Base-by-base conservation (phyloP, 2,797 vertebrate species). In the Poecile montanus region DNA sequence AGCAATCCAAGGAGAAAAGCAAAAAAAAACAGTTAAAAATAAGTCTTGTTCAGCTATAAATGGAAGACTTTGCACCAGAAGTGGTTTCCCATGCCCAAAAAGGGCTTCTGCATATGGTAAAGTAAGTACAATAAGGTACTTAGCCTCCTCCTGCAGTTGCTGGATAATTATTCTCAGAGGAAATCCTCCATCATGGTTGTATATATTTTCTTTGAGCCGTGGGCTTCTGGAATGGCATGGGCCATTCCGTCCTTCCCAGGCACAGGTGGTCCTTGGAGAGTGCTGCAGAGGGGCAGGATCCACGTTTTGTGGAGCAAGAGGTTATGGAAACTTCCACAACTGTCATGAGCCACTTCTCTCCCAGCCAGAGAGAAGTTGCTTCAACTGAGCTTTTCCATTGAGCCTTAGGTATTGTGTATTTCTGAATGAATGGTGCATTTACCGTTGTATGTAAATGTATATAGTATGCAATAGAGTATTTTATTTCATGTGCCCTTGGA, bases 361-460 rank as follows among this genome's bases (percentile, higher is more conserved):
- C 51, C 40, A 12, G 0, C 68, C 48, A 19, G 83, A 92, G 93
- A 73, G 80, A 92, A 68, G 89, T 32, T 81, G 89, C 76, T 96
- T 93, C 71, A 94, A 57, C 73, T 61, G 89, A 95, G 91, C 89
- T 95, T 96, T 91, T 94, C 93, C 81, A 44, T 89, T 96, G 95
- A 97, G 96, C 97, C 96, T 96, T 97, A 97, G 97, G 91, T 96
- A 92, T 96, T 94, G 93, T 97, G 95, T 96, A 95, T 96, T 97
- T 97, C 91, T 85, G 92, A 96, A 95, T 93, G 96, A 97, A 95
- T 96, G 96, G 97, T 97, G 94, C 96, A 94, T 97, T 97, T 96
- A 94, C 96, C 76, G 0, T 93, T 96, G 94, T 97, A 97, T 96
- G 97, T 97, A 97, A 97, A 96, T 97, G 97, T 97, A 94, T 96